Evolutionary conservation across 2,888 invertebrate genomes (phyloP).

Genomic region (Rhagonycha lutea): DNA sequence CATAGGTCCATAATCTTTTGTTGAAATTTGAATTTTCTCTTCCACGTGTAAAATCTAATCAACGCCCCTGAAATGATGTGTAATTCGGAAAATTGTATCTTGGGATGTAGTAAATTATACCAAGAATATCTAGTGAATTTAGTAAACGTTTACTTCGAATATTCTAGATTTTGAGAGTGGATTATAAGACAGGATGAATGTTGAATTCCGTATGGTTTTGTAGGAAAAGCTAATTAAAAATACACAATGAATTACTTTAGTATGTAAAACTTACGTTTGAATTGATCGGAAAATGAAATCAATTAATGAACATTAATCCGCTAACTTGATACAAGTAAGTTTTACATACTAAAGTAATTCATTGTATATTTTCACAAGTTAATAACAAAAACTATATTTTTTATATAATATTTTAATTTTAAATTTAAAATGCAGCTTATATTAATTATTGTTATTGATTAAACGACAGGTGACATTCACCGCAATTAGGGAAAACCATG

Average conservation of each 20-base stretch:
- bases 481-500: not conserved
- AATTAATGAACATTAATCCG: too few species aligned
- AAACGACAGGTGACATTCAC: not conserved
- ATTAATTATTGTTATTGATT: not conserved
- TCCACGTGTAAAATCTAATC: not conserved
- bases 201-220: not conserved
- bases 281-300: too few species aligned
- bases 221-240: not conserved
- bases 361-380: too few species aligned
- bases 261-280: too few species aligned
- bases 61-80: not conserved
- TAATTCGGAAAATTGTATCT: not conserved
- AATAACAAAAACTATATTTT: too few species aligned
- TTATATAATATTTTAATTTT: too few species aligned
- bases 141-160: not conserved
- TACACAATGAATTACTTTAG: too few species aligned
- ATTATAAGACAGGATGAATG: not conserved
- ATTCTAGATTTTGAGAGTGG: not conserved
- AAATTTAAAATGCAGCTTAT: not conserved
- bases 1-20: too few species aligned
- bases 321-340: too few species aligned
- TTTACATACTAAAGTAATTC: too few species aligned
- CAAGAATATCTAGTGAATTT: not conserved
- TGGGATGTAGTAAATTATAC: not conserved
- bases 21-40: not conserved